Conservation (phyloP, 2,797 vertebrate genomes). For the Acropternis orthonyx region DNA sequence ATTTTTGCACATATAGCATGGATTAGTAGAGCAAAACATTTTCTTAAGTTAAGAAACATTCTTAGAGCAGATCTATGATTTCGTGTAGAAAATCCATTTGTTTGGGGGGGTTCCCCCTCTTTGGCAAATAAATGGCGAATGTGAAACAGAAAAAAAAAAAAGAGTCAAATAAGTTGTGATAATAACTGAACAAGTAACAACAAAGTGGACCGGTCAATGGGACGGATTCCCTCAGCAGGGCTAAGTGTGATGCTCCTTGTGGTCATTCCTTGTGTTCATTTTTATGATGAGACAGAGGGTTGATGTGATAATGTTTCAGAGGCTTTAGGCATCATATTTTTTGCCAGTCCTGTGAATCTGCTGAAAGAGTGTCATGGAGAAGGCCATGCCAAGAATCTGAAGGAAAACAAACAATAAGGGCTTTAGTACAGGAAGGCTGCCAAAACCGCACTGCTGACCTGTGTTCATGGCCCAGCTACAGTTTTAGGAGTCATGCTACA, state of each 20-base stretch:
- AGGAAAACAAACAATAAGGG: slow-evolving; percentile 51
- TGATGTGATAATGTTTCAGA: slow-evolving; percentile 26
- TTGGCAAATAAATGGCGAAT: slow-evolving; percentile 81
- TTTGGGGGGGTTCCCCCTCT: slow-evolving; percentile 61
- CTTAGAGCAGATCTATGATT: slow-evolving; percentile 52
- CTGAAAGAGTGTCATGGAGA: slow-evolving; percentile 98
- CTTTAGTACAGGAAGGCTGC: neutral
- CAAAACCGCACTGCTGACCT: neutral
- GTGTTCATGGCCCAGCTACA: neutral
- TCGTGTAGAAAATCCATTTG: slow-evolving; percentile 51
- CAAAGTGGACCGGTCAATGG: neutral
- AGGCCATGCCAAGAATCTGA: slow-evolving; percentile 97
- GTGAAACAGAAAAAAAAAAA: slow-evolving; percentile 60
- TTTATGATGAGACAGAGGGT: slow-evolving; percentile 40
- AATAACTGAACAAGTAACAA: slow-evolving; percentile 50
- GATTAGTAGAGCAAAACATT: slow-evolving; percentile 61
- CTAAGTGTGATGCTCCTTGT: slow-evolving; percentile 17
- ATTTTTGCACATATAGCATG: slow-evolving; percentile 13
- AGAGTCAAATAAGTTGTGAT: slow-evolving; percentile 63
- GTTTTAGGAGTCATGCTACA: neutral
- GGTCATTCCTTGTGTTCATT: slow-evolving; percentile 13
- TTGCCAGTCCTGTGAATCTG: slow-evolving; percentile 97
- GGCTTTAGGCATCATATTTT: slow-evolving; percentile 92
- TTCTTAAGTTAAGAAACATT: slow-evolving; percentile 71
- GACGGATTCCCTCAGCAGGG: slow-evolving; percentile 43